These are phyloP conservation scores for Ornithorhynchus anatinus DNA, from an alignment of 2,113 vertebrate species.

Conservation along the genomic window DNA sequence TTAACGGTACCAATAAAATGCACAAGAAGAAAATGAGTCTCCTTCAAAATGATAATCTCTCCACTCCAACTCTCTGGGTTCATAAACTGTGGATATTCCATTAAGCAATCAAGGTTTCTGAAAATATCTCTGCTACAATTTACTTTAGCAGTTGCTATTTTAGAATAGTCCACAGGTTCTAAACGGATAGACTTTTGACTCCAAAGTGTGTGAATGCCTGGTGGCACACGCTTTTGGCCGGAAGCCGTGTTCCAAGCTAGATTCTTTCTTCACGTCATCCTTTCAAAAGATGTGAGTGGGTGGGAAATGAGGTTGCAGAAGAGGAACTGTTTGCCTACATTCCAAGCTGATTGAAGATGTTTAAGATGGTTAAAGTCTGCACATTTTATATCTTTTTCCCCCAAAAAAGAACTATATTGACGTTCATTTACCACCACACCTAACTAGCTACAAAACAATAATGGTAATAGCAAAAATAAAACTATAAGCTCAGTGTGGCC, in stretches of 20 bases:
- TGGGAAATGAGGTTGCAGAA: background rate
- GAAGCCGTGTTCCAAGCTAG: background rate
- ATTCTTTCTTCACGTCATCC: background rate
- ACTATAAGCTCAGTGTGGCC: no score
- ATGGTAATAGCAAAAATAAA: no score
- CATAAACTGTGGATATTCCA: background rate
- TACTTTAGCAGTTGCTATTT: background rate
- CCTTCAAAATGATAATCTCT: background rate
- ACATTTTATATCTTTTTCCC: no score
- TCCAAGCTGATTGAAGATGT: no score
- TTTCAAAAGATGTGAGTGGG: rapidly evolving
- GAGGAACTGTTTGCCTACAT: no score
- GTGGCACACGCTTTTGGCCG: background rate
- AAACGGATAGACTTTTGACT: background rate
- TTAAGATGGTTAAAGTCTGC: no score
- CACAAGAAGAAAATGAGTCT: background rate
- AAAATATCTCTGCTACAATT: background rate
- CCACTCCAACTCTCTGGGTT: background rate
- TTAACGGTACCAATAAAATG: background rate
- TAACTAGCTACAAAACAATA: no score
- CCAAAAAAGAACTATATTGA: no score
- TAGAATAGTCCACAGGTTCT: background rate
- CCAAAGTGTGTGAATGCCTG: background rate
- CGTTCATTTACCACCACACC: no score
- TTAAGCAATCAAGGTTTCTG: background rate